Percentiles rank a stretch among this genome's conserved stretches.
Evolutionary conservation across 2,797 vertebrate species (phyloP).

Genomic region (Hozukius guyotensis): DNA sequence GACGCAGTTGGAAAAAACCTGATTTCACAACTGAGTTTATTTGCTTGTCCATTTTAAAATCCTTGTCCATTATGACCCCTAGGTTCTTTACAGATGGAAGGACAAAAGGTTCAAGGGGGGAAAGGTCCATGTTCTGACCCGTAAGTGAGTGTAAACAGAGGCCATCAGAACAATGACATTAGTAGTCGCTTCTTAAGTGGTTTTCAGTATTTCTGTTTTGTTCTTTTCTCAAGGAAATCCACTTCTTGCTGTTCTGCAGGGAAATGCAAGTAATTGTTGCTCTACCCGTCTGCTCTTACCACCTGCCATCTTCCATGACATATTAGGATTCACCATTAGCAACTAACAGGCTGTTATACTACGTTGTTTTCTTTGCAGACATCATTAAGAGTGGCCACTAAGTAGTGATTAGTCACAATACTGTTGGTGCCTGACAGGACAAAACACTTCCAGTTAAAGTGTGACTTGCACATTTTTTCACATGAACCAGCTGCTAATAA

Average conservation of each 20-base stretch:
- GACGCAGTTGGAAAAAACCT: too few relatives aligned
- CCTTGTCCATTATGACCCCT: too few relatives aligned
- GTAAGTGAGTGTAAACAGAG: neutral
- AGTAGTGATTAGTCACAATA: constrained; percentile 15
- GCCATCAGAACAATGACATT: neutral
- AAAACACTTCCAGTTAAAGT: constrained; percentile 19
- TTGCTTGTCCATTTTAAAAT: too few relatives aligned
- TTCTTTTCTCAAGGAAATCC: neutral
- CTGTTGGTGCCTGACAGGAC: neutral
- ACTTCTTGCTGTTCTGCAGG: neutral
- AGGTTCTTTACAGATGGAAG: too few relatives aligned
- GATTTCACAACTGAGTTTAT: too few relatives aligned
- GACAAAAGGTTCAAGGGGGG: too few relatives aligned
- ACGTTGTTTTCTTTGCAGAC: constrained; percentile 3
- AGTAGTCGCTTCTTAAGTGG: neutral
- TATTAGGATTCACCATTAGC: constrained; percentile 30
- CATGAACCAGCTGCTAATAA: neutral
- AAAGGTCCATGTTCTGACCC: neutral
- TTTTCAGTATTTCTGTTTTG: neutral
- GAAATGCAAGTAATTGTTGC: neutral
- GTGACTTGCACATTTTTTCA: constrained; percentile 6
- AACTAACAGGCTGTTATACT: constrained; percentile 10
- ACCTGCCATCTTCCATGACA: constrained; percentile 32
- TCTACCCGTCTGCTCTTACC: constrained; percentile 1
- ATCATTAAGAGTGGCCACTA: constrained; percentile 8